These are phyloP conservation scores for Oithona nana DNA, from an alignment of 2,888 invertebrate species.

Conservation along the genomic window DNA sequence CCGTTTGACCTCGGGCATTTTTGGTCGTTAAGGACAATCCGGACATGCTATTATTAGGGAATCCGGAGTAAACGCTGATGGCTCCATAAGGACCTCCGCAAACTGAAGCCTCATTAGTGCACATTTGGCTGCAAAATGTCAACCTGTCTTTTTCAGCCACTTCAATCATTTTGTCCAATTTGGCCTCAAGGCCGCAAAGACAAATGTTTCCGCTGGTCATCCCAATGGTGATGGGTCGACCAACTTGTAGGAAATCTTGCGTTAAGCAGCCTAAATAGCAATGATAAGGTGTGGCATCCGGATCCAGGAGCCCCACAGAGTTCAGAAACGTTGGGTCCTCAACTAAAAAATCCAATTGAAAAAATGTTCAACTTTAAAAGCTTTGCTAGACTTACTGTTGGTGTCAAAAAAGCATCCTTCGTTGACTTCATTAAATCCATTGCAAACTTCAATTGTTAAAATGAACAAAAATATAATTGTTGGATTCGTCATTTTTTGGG, in stretches of 20 bases:
- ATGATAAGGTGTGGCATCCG: neutral
- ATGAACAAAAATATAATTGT: too few relatives aligned
- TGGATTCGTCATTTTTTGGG: neutral
- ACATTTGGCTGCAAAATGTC: neutral
- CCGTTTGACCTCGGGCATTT: neutral
- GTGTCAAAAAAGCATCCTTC: neutral
- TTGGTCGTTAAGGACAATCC: neutral
- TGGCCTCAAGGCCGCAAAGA: neutral
- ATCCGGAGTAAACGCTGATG: neutral
- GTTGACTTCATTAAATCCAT: neutral
- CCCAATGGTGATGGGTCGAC: neutral
- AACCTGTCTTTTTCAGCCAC: too few relatives aligned
- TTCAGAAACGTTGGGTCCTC: neutral
- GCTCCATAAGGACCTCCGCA: neutral
- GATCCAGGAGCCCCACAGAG: neutral
- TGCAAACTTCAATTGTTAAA: neutral
- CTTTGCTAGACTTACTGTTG: neutral
- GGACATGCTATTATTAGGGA: neutral
- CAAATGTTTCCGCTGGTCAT: neutral
- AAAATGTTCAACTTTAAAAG: neutral
- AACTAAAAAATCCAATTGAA: neutral
- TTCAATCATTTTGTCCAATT: too few relatives aligned
- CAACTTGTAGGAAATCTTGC: neutral
- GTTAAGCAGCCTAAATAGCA: neutral
- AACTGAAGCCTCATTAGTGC: neutral